phyloP scores from a whole-genome alignment of 2,797 vertebrate genomes.

The Sorex maritimensis region DNA sequence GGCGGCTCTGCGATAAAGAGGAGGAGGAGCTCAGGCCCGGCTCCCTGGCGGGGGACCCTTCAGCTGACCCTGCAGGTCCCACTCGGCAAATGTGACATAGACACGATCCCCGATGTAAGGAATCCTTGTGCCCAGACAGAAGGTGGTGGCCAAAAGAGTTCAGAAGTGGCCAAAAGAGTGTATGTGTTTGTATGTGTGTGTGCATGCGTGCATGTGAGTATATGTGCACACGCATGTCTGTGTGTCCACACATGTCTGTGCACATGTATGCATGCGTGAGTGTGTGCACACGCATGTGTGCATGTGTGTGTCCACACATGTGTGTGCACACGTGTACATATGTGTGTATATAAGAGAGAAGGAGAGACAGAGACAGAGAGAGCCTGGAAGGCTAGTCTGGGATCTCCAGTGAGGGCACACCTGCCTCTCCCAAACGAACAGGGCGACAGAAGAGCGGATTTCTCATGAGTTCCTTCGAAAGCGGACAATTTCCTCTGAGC shows the following conservation, averaged over 20 bases:
- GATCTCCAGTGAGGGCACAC: too few species aligned
- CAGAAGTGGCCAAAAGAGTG: neutral
- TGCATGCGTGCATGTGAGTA: neutral
- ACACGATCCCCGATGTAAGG: neutral
- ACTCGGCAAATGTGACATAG: conserved; percentile 1
- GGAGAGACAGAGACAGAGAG: too few species aligned
- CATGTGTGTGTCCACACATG: too few species aligned
- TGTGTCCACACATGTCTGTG: too few species aligned
- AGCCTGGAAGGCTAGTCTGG: too few species aligned
- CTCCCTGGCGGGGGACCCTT: conserved; percentile 76
- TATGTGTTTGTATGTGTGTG: neutral
- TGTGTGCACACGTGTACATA: neutral
- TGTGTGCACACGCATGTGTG: neutral
- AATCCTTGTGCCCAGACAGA: neutral
- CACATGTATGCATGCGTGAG: neutral
- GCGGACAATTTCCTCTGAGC: neutral
- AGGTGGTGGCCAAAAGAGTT: neutral
- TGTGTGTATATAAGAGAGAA: too few species aligned
- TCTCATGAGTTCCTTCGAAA: neutral
- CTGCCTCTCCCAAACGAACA: neutral
- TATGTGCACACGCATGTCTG: too few species aligned
- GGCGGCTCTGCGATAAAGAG: conserved; percentile 80
- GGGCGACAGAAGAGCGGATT: neutral
- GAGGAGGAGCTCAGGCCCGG: conserved; percentile 63
- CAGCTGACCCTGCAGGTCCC: conserved; percentile 67